phyloP scores from a whole-genome alignment of 2,113 vertebrate genomes.

The Corydoras maculifer region DNA sequence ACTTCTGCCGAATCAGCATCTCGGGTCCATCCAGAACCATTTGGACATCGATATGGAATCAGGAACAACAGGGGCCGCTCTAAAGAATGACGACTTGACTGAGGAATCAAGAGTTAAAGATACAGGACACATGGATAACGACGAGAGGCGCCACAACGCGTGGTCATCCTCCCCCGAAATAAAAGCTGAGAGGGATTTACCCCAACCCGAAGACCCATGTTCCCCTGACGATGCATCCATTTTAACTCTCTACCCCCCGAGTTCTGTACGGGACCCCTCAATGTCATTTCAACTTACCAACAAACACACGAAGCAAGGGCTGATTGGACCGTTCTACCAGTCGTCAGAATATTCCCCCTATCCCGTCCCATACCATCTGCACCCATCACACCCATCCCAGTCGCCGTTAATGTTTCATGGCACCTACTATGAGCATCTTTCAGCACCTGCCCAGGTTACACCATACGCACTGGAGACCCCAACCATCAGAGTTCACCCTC shows the following conservation, averaged over 20 bases:
- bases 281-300: conserved; percentile 50
- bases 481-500: conserved; percentile 53
- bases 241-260: too few relatives aligned
- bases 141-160: background rate
- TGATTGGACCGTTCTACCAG: background rate
- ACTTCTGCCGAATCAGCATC: conserved; percentile 75
- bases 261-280: too few relatives aligned
- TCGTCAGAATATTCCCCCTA: conserved; percentile 71
- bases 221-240: too few relatives aligned
- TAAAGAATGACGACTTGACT: background rate
- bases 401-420: conserved; percentile 69
- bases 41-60: background rate
- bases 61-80: background rate
- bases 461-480: conserved; percentile 67
- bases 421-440: conserved; percentile 44
- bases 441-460: conserved; percentile 46
- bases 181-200: too few relatives aligned
- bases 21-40: conserved; percentile 32
- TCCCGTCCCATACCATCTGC: conserved; percentile 59
- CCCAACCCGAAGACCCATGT: too few relatives aligned
- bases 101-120: background rate
- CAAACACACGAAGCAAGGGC: conserved; percentile 47
- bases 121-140: background rate
- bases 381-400: conserved; percentile 63
- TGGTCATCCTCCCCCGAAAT: too few relatives aligned